These are phyloP conservation scores for Labrus mixtus DNA, from an alignment of 2,113 vertebrate species.

Conservation along the genomic window DNA sequence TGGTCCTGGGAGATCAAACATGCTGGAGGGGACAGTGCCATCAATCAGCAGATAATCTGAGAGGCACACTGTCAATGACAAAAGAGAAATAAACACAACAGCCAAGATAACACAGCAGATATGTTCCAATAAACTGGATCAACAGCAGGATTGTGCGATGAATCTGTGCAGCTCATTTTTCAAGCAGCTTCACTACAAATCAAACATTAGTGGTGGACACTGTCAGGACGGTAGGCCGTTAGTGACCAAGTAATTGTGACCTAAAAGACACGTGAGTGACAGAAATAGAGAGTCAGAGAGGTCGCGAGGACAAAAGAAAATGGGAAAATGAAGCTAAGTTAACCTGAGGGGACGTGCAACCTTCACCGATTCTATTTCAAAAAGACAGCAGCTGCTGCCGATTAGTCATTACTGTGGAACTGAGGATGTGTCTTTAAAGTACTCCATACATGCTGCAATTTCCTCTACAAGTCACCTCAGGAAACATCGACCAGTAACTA, in stretches of 20 bases:
- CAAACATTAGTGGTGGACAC: conserved; percentile 40
- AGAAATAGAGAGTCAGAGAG: conserved; percentile 46
- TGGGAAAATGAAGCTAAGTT: conserved; percentile 44
- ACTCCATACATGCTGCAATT: background rate
- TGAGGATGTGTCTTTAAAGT: conserved; percentile 4
- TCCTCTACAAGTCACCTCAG: no score
- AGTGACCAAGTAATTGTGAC: conserved; percentile 42
- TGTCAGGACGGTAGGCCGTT: conserved; percentile 16
- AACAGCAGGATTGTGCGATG: conserved; percentile 15
- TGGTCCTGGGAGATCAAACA: conserved; percentile 25
- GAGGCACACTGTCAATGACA: conserved; percentile 65
- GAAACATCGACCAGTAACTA: no score
- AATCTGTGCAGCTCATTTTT: conserved; percentile 57
- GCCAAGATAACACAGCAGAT: conserved; percentile 32
- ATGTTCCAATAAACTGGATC: conserved; percentile 17
- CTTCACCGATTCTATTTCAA: conserved; percentile 49
- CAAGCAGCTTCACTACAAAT: conserved; percentile 17
- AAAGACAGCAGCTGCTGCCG: conserved; percentile 53
- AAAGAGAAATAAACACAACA: conserved; percentile 67
- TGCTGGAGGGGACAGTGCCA: conserved; percentile 51
- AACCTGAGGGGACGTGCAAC: conserved; percentile 53
- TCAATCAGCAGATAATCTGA: conserved; percentile 72
- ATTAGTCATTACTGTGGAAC: conserved; percentile 28
- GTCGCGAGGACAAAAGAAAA: conserved; percentile 43
- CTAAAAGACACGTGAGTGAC: conserved; percentile 48